Conservation (phyloP, 2,797 vertebrate species). For the Microctenopoma steveboyesi region DNA sequence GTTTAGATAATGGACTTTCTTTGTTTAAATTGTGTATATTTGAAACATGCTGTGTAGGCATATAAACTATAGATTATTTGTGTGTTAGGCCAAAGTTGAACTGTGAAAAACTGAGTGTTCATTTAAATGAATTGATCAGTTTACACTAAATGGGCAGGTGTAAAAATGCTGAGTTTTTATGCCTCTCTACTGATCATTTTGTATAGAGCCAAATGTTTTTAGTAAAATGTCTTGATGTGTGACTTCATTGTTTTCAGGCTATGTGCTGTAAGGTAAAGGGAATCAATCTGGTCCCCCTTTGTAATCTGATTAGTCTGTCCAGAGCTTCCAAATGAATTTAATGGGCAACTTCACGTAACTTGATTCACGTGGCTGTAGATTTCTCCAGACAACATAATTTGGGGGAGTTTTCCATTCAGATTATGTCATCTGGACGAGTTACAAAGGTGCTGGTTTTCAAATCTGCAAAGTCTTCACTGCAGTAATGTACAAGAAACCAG, state of each 20-base stretch:
- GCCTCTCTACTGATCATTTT: slow-evolving; percentile 58
- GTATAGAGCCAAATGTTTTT: slow-evolving; percentile 57
- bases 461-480: too few species aligned
- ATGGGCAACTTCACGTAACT: too few species aligned
- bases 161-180: slow-evolving; percentile 48
- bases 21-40: slow-evolving; percentile 41
- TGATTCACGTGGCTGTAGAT: too few species aligned
- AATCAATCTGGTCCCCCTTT: slow-evolving; percentile 29
- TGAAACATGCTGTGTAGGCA: slow-evolving; percentile 41
- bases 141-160: slow-evolving; percentile 14
- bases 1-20: slow-evolving; percentile 31
- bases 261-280: not conserved
- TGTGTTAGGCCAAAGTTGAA: slow-evolving; percentile 59
- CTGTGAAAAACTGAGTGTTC: slow-evolving; percentile 13
- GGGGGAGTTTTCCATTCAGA: too few species aligned
- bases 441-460: too few species aligned
- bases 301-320: not conserved
- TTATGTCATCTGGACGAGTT: too few species aligned
- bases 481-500: too few species aligned
- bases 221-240: slow-evolving; percentile 40
- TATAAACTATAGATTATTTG: slow-evolving; percentile 12
- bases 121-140: slow-evolving; percentile 12
- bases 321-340: too few species aligned
- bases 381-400: too few species aligned
- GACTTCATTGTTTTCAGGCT: not conserved